Conservation (phyloP, 1,140 invertebrate species). For the Popillia japonica region DNA sequence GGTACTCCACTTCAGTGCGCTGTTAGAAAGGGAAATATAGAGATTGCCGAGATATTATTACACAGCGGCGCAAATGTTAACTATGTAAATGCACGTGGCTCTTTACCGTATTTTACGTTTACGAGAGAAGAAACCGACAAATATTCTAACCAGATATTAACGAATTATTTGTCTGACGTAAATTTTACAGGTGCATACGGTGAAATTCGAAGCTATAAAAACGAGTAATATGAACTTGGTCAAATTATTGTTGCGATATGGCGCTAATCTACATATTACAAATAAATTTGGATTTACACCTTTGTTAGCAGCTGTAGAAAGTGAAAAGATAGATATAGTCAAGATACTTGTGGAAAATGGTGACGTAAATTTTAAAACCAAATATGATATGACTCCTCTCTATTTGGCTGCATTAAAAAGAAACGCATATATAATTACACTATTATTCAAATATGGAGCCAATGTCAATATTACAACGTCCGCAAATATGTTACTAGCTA, state of each 20-base stretch:
- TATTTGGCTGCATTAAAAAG: neutral
- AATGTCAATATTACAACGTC: neutral
- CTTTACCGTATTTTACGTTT: neutral
- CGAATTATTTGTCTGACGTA: neutral
- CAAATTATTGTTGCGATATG: neutral
- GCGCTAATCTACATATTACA: neutral
- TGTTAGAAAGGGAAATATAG: neutral
- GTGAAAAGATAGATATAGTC: neutral
- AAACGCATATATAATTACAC: neutral
- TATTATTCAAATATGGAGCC: constrained; percentile 7
- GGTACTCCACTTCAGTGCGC: neutral
- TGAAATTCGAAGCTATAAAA: neutral
- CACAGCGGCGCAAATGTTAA: neutral
- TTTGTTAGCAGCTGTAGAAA: neutral
- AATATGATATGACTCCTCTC: neutral
- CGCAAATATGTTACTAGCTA: neutral
- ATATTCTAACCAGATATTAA: neutral
- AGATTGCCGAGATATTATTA: neutral
- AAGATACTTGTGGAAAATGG: neutral
- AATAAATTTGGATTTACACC: neutral
- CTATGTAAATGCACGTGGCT: neutral
- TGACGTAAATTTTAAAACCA: constrained; percentile 16
- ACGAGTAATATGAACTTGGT: neutral
- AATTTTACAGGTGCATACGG: neutral
- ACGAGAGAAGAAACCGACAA: neutral